These are phyloP conservation scores for Olivierus martensii DNA, from an alignment of 1,140 invertebrate species.

Conservation along the genomic window DNA sequence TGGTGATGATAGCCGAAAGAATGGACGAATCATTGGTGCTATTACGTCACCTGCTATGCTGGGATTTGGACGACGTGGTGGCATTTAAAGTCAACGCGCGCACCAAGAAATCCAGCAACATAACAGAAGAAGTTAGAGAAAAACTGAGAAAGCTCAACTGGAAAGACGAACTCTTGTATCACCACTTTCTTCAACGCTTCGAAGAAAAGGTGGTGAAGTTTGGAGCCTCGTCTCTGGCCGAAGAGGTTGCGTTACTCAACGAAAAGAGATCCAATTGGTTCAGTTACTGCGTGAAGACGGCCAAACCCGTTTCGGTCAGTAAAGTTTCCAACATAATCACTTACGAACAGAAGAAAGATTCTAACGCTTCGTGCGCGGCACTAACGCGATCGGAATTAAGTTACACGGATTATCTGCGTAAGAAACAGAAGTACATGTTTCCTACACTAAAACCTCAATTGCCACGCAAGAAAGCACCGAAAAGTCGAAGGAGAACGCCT, in stretches of 20 bases:
- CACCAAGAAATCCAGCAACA: not conserved
- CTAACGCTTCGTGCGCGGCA: conserved; percentile 1
- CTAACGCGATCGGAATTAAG: conserved; percentile 9
- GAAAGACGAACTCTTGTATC: conserved; percentile 27
- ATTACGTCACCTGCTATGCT: conserved; percentile 22
- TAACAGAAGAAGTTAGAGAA: conserved; percentile 7
- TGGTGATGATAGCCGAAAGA: conserved; percentile 23
- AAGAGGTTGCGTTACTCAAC: conserved; percentile 15
- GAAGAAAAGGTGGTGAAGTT: conserved; percentile 20
- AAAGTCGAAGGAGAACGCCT: no score
- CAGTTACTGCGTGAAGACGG: conserved; percentile 15
- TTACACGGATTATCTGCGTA: conserved; percentile 3
- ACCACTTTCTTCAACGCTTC: conserved; percentile 26
- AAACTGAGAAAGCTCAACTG: conserved; percentile 20
- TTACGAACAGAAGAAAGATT: not conserved
- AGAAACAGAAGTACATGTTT: conserved; percentile 2
- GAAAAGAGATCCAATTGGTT: conserved; percentile 13
- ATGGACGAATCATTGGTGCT: conserved; percentile 25
- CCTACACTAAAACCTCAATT: not conserved
- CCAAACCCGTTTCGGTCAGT: not conserved
- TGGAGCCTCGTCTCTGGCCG: conserved; percentile 23
- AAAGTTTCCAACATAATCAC: no score
- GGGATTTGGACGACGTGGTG: conserved; percentile 25
- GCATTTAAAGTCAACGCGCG: conserved; percentile 19
- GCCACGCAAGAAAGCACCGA: no score